Percentiles rank a stretch among this genome's conserved stretches.
These are phyloP conservation scores for Eilema caniola DNA, from an alignment of 2,888 invertebrate genomes.

Conservation along the genomic window DNA sequence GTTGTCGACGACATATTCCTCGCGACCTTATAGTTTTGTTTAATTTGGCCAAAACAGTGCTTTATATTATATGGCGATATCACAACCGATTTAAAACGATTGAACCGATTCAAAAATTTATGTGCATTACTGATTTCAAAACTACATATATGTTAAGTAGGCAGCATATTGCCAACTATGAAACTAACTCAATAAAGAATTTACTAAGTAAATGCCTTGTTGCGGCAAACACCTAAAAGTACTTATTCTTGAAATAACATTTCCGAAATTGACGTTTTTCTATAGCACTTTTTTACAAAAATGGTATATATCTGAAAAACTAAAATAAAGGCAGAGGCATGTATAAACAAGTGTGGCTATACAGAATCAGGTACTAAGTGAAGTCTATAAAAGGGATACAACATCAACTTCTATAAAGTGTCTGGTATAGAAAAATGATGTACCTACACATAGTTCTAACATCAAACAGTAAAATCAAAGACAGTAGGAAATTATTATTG, in stretches of 20 bases:
- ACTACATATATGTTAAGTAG: not conserved
- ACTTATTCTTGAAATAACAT: not conserved
- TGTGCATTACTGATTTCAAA: not conserved
- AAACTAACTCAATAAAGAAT: not conserved
- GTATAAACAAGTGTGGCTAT: constrained; percentile 6
- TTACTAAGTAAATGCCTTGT: not conserved
- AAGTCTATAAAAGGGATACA: not conserved
- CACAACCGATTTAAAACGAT: too few relatives aligned
- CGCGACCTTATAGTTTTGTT: too few relatives aligned
- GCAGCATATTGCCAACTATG: not conserved
- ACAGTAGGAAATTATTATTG: constrained; percentile 17
- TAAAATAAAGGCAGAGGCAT: not conserved
- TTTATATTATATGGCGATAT: too few relatives aligned
- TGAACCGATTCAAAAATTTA: too few relatives aligned
- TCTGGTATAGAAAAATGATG: not conserved
- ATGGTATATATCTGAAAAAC: not conserved
- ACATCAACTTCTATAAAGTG: constrained; percentile 12
- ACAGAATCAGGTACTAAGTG: constrained; percentile 5
- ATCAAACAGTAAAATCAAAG: constrained; percentile 18
- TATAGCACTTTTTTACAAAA: too few relatives aligned
- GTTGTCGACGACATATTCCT: too few relatives aligned
- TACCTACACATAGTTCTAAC: constrained; percentile 9
- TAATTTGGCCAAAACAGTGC: not conserved
- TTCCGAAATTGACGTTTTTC: too few relatives aligned
- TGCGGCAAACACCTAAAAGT: not conserved